These are phyloP conservation scores for Zaprionus obscuricornis DNA, from an alignment of 2,888 invertebrate species.

Conservation along the genomic window DNA sequence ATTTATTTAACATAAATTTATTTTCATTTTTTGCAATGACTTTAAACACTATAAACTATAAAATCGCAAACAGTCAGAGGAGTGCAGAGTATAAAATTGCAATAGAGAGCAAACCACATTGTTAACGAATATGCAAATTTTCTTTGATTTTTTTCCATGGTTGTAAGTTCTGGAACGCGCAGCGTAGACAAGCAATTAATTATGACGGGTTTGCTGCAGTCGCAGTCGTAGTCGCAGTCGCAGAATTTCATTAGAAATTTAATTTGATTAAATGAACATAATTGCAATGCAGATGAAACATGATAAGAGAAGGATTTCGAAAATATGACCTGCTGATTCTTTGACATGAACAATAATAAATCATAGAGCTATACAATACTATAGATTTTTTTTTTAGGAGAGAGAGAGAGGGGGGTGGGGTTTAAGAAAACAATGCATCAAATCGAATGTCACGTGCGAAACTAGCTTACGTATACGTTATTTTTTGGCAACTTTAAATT, in stretches of 20 bases:
- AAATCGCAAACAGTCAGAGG: too few relatives aligned
- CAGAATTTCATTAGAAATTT: constrained; percentile 61
- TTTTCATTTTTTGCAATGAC: too few relatives aligned
- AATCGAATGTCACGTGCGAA: too few relatives aligned
- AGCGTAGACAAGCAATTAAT: constrained; percentile 49
- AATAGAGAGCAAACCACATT: constrained; percentile 31
- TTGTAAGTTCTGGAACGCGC: not conserved
- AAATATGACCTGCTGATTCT: too few relatives aligned
- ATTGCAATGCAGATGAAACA: constrained; percentile 72
- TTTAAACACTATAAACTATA: not conserved
- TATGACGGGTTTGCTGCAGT: constrained; percentile 9
- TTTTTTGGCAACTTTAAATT: constrained; percentile 34
- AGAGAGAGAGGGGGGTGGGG: too few relatives aligned
- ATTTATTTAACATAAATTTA: too few relatives aligned
- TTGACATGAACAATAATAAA: too few relatives aligned
- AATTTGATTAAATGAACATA: constrained; percentile 70
- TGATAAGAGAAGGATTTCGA: constrained; percentile 36
- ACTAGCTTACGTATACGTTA: constrained; percentile 17
- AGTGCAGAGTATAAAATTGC: constrained; percentile 4
- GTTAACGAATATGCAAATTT: constrained; percentile 65
- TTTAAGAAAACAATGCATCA: too few relatives aligned
- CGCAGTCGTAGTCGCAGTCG: constrained; percentile 30
- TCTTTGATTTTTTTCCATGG: constrained; percentile 25
- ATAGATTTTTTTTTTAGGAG: too few relatives aligned
- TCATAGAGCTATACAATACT: too few relatives aligned